Evolutionary conservation across 1,140 invertebrate species (phyloP).

Genomic region (Drosophila serrata): DNA sequence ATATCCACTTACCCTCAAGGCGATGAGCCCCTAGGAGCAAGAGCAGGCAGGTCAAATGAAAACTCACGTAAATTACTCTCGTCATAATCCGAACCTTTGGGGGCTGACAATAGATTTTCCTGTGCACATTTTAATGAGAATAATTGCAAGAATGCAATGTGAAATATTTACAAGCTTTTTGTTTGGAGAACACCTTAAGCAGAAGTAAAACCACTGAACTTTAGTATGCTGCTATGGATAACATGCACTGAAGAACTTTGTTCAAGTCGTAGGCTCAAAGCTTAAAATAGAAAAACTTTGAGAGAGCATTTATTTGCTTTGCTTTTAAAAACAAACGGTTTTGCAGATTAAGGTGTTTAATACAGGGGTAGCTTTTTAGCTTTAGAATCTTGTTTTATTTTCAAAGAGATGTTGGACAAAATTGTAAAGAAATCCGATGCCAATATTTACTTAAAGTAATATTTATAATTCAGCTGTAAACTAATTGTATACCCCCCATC

Average conservation of each 20-base stretch:
- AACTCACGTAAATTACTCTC: background rate
- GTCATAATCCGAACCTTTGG: no score
- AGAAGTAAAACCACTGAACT: background rate
- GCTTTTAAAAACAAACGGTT: background rate
- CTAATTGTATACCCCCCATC: no score
- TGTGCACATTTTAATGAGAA: background rate
- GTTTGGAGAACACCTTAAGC: background rate
- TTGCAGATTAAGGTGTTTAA: background rate
- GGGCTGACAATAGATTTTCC: background rate
- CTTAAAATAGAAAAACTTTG: background rate
- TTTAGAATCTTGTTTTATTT: background rate
- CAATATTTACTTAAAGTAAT: background rate
- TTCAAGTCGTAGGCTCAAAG: background rate
- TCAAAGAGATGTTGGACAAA: background rate
- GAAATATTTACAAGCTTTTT: background rate
- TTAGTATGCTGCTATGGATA: background rate
- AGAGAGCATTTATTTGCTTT: background rate
- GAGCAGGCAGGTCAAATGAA: conserved; percentile 27
- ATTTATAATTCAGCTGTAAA: no score
- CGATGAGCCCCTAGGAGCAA: conserved; percentile 13
- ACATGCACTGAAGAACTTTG: background rate
- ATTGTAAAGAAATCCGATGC: background rate
- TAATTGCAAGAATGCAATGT: background rate
- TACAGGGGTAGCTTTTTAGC: background rate
- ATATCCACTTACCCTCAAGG: conserved; percentile 29